phyloP scores from a whole-genome alignment of 2,113 vertebrate species.

The Notarius lentiginosus region DNA sequence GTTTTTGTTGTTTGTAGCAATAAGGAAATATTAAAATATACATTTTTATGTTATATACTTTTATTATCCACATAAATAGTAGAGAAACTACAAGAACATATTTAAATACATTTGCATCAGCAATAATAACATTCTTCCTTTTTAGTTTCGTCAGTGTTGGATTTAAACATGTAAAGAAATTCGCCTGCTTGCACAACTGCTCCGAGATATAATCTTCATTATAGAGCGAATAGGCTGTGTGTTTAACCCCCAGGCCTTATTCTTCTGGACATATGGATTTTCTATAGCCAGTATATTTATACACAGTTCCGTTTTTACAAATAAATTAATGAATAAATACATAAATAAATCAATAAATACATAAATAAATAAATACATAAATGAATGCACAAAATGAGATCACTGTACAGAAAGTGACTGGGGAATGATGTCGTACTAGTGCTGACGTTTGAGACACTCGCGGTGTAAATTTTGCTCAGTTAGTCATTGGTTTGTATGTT shows the following conservation, averaged over 20 bases:
- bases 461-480: slow-evolving; percentile 16
- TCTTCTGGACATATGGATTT: slow-evolving; percentile 61
- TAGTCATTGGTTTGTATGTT: slow-evolving; percentile 12
- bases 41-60: slow-evolving; percentile 79
- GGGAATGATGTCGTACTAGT: slow-evolving; percentile 38
- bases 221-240: slow-evolving; percentile 47
- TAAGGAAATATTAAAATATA: slow-evolving; percentile 13
- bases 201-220: slow-evolving; percentile 44
- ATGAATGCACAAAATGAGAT: slow-evolving; percentile 40
- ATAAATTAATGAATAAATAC: slow-evolving; percentile 30
- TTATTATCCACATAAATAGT: slow-evolving; percentile 97
- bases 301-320: slow-evolving; percentile 65
- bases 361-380: slow-evolving; percentile 57
- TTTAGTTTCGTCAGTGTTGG: slow-evolving; percentile 73
- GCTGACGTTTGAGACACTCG: background rate
- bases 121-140: slow-evolving; percentile 75
- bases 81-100: slow-evolving; percentile 97
- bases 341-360: slow-evolving; percentile 43
- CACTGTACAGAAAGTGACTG: slow-evolving; percentile 56
- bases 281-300: slow-evolving; percentile 58
- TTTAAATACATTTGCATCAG: slow-evolving; percentile 95
- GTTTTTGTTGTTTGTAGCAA: background rate
- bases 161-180: slow-evolving; percentile 85
- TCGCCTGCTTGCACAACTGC: slow-evolving; percentile 82
- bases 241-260: slow-evolving; percentile 33